Evolutionary conservation across 2,113 vertebrate species (phyloP).

Genomic region (Zeus faber): DNA sequence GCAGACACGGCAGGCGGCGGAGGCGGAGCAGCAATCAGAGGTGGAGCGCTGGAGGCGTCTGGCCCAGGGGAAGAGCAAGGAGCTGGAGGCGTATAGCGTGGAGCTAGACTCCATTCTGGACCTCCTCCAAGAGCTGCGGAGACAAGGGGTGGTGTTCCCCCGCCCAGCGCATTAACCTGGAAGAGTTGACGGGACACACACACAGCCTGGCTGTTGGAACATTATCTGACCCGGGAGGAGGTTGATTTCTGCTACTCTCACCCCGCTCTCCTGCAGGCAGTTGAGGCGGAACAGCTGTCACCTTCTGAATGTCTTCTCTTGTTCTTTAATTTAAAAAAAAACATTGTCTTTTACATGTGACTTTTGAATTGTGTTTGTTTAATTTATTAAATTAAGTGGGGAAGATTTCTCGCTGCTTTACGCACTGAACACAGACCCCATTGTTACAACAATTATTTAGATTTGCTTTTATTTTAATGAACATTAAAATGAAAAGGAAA

Average conservation of each 20-base stretch:
- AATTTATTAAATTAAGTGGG: too few relatives aligned
- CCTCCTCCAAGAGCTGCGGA: conserved; percentile 85
- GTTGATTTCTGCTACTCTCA: not conserved
- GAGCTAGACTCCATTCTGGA: conserved; percentile 93
- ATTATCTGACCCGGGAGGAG: not conserved
- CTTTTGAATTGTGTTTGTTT: too few relatives aligned
- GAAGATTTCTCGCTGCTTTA: too few relatives aligned
- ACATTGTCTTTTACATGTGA: too few relatives aligned
- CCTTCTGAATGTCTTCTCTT: too few relatives aligned
- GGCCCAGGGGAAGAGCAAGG: conserved; percentile 81
- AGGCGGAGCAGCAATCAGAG: conserved; percentile 71
- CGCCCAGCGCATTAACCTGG: conserved; percentile 24
- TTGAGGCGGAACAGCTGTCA: too few relatives aligned
- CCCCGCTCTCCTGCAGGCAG: too few relatives aligned
- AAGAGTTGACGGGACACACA: conserved; percentile 8
- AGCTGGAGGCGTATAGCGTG: conserved; percentile 84
- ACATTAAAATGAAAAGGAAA: too few relatives aligned
- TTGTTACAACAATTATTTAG: too few relatives aligned
- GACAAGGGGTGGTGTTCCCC: conserved; percentile 82
- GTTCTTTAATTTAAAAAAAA: too few relatives aligned
- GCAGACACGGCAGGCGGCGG: conserved; percentile 57
- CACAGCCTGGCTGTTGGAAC: not conserved
- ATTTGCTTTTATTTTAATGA: too few relatives aligned
- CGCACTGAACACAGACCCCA: too few relatives aligned
- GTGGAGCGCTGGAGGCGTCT: conserved; percentile 80